Evolutionary conservation across 2,888 invertebrate genomes (phyloP), one percentile per base, ranked within the genome.

Genomic region (Slavum lentiscoides): DNA sequence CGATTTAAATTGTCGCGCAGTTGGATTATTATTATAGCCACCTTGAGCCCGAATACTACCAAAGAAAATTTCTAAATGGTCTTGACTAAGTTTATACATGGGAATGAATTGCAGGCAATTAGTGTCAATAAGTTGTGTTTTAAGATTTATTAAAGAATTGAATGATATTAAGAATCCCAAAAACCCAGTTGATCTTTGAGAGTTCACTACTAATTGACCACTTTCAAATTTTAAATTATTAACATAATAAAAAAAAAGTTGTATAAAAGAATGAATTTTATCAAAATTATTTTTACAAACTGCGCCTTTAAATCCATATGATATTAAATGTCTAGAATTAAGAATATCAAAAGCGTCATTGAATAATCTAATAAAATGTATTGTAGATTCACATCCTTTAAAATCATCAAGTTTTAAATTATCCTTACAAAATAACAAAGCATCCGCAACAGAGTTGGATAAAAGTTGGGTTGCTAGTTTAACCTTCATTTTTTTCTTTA

Each of bases 261-360:
- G 2, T n/a, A 39, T 30, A 53, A 68, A 68, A 53, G 53, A 17
- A 53, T 23, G n/a, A 23, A 68, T 30, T 9, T 68, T 23, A 17
- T 53, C 30, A 30, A 7, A 68, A 17, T 68, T 68, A 15, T 23
- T 1, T 49, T 23, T 53, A 67, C 13, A 5, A 21, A 61, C 61
- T 2, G 68, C 67, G 13, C 39, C 53, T 55, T 69, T 69, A 1
- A 53, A 53, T 17, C 30, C 17, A 8, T 64, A 9, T 64, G 64
- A 39, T 39, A 64, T 39, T 3, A 7, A 0, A 17, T 58, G 6
- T 19, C 9, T 43, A 66, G 64, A 69, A 69, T 69, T 69, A 3
- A 68, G 66, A n/a, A 66, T 13, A 43, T 43, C 43, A 53, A 69
- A 69, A 30, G 21, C 43, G n/a, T 69, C 53, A 53, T 68, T 68